These are phyloP conservation scores for Chlamydotis undulata DNA, from an alignment of 2,113 vertebrate species.

Conservation along the genomic window DNA sequence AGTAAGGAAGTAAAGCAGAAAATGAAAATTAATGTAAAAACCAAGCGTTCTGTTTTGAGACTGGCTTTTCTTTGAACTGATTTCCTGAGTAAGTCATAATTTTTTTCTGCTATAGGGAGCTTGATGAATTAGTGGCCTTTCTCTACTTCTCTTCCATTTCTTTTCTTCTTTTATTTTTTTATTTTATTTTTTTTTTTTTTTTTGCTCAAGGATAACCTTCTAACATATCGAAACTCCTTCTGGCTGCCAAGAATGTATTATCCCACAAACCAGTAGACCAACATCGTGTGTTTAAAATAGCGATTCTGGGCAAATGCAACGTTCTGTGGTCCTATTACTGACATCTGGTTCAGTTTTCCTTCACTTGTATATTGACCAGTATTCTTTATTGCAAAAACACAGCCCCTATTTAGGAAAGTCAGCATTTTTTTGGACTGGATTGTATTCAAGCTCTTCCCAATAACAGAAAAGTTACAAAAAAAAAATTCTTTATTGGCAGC, in stretches of 20 bases:
- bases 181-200: not conserved
- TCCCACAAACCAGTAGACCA: conserved; percentile 79
- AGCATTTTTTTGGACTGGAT: conserved; percentile 76
- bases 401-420: conserved; percentile 74
- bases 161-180: not conserved
- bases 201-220: conserved; percentile 69
- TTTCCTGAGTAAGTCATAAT: not conserved
- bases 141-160: not conserved
- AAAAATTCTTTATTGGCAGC: conserved; percentile 48
- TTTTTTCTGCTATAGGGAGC: not conserved
- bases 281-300: conserved; percentile 85
- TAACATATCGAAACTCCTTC: conserved; percentile 72
- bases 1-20: not conserved
- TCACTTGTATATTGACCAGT: conserved; percentile 84
- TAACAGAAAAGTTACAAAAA: conserved; percentile 71
- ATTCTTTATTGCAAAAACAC: conserved; percentile 82
- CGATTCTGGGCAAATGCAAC: conserved; percentile 79
- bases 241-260: conserved; percentile 79
- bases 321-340: conserved; percentile 80
- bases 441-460: conserved; percentile 73
- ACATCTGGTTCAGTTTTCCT: conserved; percentile 85
- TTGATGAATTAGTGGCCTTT: conserved; percentile 11
- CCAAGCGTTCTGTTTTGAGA: not conserved
- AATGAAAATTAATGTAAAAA: not conserved
- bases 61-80: not conserved